Percentiles rank a stretch among this genome's conserved stretches.
phyloP scores from a whole-genome alignment of 1,140 invertebrate genomes.

The Papilio machaon region DNA sequence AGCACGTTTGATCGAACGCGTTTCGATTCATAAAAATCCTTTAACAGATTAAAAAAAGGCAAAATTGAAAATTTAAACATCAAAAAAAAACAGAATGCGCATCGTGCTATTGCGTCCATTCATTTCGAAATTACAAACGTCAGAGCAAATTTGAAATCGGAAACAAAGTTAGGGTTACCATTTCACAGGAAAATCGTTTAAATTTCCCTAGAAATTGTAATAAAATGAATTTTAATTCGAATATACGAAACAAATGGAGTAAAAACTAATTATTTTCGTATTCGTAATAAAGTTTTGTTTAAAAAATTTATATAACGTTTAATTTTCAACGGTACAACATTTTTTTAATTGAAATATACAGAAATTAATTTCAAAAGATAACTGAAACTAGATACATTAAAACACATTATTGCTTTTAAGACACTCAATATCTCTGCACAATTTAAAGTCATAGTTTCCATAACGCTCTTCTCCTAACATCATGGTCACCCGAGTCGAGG shows the following conservation, averaged over 20 bases:
- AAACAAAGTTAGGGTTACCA: slow-evolving; percentile 52
- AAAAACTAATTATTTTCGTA: too few species aligned
- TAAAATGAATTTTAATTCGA: too few species aligned
- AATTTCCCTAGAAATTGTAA: background rate
- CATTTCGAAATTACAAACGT: slow-evolving; percentile 56
- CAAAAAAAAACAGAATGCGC: slow-evolving; percentile 57
- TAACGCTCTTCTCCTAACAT: background rate
- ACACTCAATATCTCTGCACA: background rate
- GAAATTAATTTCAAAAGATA: too few species aligned
- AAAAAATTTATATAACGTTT: too few species aligned
- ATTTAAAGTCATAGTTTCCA: background rate
- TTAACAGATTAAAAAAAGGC: slow-evolving; percentile 33
- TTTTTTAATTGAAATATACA: too few species aligned
- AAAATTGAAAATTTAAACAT: slow-evolving; percentile 48
- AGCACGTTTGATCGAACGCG: slow-evolving; percentile 18
- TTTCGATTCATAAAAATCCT: slow-evolving; percentile 31
- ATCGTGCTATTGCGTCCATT: slow-evolving; percentile 53
- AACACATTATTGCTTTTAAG: background rate
- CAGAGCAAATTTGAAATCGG: slow-evolving; percentile 62
- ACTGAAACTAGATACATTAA: background rate
- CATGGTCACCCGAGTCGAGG: slow-evolving; percentile 17
- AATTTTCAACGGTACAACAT: too few species aligned
- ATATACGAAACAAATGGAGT: too few species aligned
- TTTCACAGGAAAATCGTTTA: background rate
- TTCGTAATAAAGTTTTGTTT: too few species aligned